Base-by-base conservation (phyloP, 1,140 invertebrate genomes). In the Ostrea denselamellosa region DNA sequence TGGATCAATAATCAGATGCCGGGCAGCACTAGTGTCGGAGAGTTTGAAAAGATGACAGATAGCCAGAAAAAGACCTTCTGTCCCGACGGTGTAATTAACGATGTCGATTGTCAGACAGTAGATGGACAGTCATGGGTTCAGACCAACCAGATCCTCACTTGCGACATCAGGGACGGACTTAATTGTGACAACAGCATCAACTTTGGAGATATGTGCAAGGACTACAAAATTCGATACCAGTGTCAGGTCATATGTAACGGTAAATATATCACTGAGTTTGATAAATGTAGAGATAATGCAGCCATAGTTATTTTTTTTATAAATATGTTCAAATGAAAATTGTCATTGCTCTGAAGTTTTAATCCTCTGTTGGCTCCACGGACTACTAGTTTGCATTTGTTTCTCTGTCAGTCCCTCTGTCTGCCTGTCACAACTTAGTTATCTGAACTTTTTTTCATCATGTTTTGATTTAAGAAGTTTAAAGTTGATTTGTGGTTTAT, bases 191-290 rank as follows among this genome's bases (percentile, higher is more conserved):
- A 90, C 54, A 77, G 22, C 19, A 89, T 90, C 19, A 92, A 92
- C 85, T 77, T 62, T 25, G 91, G 91, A 28, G 77, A 92, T 34
- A 88, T 89, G 28, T 95, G 95, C 89, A 86, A 91, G 17, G 95
- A 95, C 90, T 94, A 93, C 86, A 93, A 94, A 89, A 91, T 95
- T n/a, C 91, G 95, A 85, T 94, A 95, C 85, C 90, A 92, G 65
- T 95, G 95, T 85, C 85, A 94, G 53, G 84, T 85, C 62, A 62
- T 85, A 12, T 89, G 86, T 44, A 58, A 56, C 28, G 86, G 85
- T 89, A 54, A 22, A 53, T 22, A 19, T 85, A 22, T 51, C 12
- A 44, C 17, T 12, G 14, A 85, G 19, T 22, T 68, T 17, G 34
- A 44, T 44, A 44, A 5, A 44, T 44, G 34, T 44, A 2, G 34